Evolutionary conservation across 2,113 vertebrate genomes (phyloP).

Genomic region (Sturnira hondurensis): DNA sequence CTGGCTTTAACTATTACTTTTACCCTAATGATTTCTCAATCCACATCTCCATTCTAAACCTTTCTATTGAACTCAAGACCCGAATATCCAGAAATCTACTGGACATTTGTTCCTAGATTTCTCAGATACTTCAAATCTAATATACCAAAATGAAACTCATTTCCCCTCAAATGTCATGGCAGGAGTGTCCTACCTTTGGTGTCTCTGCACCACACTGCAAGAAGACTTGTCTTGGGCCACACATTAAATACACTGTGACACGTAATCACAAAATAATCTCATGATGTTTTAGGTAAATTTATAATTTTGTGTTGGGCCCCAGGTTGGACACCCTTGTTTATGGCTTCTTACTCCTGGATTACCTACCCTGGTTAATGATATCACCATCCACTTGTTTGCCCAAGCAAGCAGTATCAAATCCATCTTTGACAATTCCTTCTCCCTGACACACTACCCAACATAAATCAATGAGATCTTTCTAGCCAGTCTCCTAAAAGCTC

Average conservation of each 20-base stretch:
- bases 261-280: too few relatives aligned
- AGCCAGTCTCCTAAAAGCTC: neutral
- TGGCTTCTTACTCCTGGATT: neutral
- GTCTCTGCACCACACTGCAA: too few relatives aligned
- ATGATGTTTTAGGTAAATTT: too few relatives aligned
- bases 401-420: conserved; percentile 12
- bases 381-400: neutral
- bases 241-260: too few relatives aligned
- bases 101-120: neutral
- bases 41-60: neutral
- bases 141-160: conserved; percentile 9
- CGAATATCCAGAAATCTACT: neutral
- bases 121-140: neutral
- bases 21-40: too few relatives aligned
- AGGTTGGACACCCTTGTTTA: too few relatives aligned
- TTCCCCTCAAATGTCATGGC: neutral
- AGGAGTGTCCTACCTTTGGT: too few relatives aligned
- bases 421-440: neutral
- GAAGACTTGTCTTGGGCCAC: too few relatives aligned
- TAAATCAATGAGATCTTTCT: neutral
- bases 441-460: neutral
- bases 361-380: conserved; percentile 2
- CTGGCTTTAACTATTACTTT: too few relatives aligned
- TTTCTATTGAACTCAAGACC: neutral
- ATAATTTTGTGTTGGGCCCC: too few relatives aligned